A percentile compares a stretch with the other conserved stretches of the same genome.
Evolutionary conservation across 1,140 invertebrate species (phyloP).

Genomic region (Cherax quadricarinatus): DNA sequence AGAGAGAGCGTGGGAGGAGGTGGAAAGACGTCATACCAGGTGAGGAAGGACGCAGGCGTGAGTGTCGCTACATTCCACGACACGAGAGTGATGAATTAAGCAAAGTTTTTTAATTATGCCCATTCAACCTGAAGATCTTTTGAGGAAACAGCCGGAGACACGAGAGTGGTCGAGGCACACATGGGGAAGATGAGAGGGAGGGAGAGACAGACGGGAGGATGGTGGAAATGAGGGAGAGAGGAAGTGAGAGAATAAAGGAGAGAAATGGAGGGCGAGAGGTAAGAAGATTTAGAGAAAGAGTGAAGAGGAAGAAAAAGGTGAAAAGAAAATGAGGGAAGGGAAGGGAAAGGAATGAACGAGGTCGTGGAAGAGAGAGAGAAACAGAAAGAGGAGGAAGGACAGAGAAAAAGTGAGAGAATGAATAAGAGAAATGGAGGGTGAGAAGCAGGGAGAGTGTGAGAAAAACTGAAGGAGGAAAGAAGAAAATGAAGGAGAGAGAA

Average conservation of each 20-base stretch:
- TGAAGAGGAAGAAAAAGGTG: neutral
- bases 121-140: no score
- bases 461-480: neutral
- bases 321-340: neutral
- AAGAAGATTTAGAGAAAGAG: neutral
- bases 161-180: no score
- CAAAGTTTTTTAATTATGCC: no score
- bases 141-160: no score
- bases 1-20: no score
- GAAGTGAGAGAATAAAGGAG: neutral
- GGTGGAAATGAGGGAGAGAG: neutral
- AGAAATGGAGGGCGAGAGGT: neutral
- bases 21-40: no score
- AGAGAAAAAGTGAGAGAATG: neutral
- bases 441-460: neutral
- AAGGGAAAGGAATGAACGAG: neutral
- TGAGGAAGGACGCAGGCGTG: no score
- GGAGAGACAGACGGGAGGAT: no score
- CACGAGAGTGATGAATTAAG: no score
- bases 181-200: no score
- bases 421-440: neutral
- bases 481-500: slow-evolving; percentile 1
- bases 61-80: no score
- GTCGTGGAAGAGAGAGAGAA: no score
- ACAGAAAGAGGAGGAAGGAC: neutral